These are phyloP conservation scores for Baryphthengus martii DNA, from an alignment of 2,113 vertebrate species.

Conservation along the genomic window DNA sequence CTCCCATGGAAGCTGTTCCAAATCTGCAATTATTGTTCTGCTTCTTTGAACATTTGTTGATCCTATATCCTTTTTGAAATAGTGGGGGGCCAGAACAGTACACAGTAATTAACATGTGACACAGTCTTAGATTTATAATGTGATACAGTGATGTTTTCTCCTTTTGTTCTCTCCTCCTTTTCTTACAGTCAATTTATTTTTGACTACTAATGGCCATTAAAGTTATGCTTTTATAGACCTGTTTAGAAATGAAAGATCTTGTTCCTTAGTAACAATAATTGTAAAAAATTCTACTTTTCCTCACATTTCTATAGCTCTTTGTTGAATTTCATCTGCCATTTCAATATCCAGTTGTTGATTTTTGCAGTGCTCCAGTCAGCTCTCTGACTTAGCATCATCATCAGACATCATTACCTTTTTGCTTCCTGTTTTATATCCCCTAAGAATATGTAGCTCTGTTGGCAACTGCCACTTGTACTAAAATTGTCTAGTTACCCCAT, in stretches of 20 bases:
- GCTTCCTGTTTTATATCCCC: not conserved
- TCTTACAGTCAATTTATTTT: not conserved
- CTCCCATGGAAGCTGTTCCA: not conserved
- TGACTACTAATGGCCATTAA: not conserved
- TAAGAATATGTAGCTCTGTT: not conserved
- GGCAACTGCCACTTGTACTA: not conserved
- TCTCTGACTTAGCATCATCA: not conserved
- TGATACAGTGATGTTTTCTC: not conserved
- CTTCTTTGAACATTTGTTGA: not conserved
- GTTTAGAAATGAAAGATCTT: not conserved
- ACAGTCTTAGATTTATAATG: not conserved
- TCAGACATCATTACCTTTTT: not conserved
- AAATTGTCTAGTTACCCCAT: not conserved
- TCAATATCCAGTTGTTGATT: not conserved
- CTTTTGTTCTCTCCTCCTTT: not conserved
- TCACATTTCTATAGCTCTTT: not conserved
- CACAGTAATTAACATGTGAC: not conserved
- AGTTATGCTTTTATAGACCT: not conserved
- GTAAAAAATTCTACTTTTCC: not conserved
- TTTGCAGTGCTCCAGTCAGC: not conserved
- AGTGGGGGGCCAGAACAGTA: not conserved
- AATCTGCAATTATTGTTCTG: not conserved
- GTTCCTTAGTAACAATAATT: not conserved
- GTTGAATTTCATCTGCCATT: not conserved
- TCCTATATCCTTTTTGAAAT: not conserved